These are phyloP conservation scores for Stenurella melanura DNA, from an alignment of 2,888 invertebrate genomes.

Conservation along the genomic window DNA sequence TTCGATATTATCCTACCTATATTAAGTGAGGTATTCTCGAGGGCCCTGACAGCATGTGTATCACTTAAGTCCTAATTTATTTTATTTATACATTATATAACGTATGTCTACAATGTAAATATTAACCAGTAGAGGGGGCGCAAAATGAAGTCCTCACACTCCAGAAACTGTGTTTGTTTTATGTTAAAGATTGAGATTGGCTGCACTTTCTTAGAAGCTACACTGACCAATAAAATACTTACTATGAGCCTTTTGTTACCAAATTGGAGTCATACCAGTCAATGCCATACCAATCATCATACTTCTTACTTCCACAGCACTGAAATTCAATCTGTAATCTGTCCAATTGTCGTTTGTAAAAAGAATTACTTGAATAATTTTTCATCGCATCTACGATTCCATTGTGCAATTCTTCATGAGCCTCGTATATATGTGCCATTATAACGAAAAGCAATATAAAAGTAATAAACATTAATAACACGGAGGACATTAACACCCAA, in stretches of 20 bases:
- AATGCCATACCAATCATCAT: slow-evolving; percentile 79
- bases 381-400: slow-evolving; percentile 78
- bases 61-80: no score
- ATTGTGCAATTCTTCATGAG: slow-evolving; percentile 68
- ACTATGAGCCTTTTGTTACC: slow-evolving; percentile 54
- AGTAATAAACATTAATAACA: slow-evolving; percentile 55
- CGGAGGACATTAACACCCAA: slow-evolving; percentile 54
- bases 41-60: no score
- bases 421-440: slow-evolving; percentile 63
- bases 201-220: not conserved
- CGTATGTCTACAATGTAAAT: no score
- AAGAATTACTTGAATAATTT: slow-evolving; percentile 75
- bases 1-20: no score
- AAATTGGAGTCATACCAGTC: slow-evolving; percentile 76
- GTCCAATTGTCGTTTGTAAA: slow-evolving; percentile 77
- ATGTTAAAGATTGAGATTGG: no score
- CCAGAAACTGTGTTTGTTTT: no score
- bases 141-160: no score
- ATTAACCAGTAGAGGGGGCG: no score
- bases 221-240: slow-evolving; percentile 37
- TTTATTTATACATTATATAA: no score
- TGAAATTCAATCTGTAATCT: slow-evolving; percentile 78
- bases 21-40: no score
- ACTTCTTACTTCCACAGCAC: slow-evolving; percentile 79
- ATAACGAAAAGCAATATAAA: slow-evolving; percentile 61